Conservation (phyloP, 2,888 invertebrate species). For the Papilio gigon region DNA sequence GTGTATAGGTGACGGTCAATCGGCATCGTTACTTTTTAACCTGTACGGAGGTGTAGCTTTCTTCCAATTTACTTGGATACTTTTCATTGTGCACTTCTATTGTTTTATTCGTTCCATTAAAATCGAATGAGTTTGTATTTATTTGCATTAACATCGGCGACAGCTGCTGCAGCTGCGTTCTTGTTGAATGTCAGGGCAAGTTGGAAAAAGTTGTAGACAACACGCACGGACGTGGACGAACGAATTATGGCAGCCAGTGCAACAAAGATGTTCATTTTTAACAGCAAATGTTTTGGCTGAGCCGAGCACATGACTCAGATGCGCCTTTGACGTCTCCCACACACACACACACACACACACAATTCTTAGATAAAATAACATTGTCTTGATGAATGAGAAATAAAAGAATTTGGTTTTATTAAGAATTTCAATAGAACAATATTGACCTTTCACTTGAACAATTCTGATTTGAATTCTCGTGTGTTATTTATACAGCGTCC, state of each 20-base stretch:
- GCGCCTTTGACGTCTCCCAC: too few species aligned
- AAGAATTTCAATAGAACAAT: background rate
- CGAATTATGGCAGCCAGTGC: background rate
- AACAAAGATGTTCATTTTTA: too few species aligned
- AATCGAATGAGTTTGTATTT: background rate
- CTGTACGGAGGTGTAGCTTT: too few species aligned
- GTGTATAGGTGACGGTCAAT: too few species aligned
- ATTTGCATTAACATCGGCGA: background rate
- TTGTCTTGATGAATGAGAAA: background rate
- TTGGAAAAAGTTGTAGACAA: background rate
- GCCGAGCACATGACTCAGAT: too few species aligned
- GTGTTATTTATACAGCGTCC: background rate
- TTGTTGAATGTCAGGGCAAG: constrained; percentile 22
- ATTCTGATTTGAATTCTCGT: background rate
- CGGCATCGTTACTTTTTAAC: too few species aligned
- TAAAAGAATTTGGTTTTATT: background rate
- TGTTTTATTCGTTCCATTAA: background rate
- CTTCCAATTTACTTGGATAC: background rate
- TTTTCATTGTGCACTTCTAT: background rate
- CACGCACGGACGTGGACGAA: background rate
- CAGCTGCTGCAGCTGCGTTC: constrained; percentile 29
- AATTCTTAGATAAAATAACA: too few species aligned
- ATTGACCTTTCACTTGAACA: background rate
- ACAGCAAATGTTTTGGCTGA: too few species aligned
- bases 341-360: too few species aligned